Base-by-base conservation (phyloP, 1,140 invertebrate species). In the Habropoda laboriosa region DNA sequence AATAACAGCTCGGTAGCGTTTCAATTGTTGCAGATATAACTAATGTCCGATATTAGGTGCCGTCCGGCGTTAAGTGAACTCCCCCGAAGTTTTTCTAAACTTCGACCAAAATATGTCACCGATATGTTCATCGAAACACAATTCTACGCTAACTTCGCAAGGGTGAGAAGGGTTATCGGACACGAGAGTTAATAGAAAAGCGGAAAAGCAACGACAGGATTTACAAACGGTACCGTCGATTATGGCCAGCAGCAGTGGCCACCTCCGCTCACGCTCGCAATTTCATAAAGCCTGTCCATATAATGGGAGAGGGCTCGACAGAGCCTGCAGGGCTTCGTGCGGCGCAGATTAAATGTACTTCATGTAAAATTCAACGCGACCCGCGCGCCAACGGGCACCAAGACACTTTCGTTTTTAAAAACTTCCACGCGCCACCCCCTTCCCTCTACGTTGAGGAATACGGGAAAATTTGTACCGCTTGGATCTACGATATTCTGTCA, bases 321-420 rank as follows among this genome's bases (percentile, higher is more conserved):
- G 67, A 57, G 61, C 57, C 72, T 67, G 72, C 72, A 66, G 72
- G 79, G 79, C 81, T 83, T 83, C 81, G 67, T 66, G 73, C 79
- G 72, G 70, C 72, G 72, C 79, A 76, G 82, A 80, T 81, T 83
- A 81, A 81, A 81, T 68, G 77, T 64, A 73, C 60, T 81, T 83
- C 82, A 81, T 83, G 79, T 72, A 72, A 81, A 81, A 83, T 80
- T 83, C 79, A 80, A 81, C 66, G 45, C 38, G 55, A 81, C 71
- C 45, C 68, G 70, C 51, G 40, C 49, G 61, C 42, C 64, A 21
- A 27, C 68, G 49, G 13, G 58, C 71, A 38, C 30, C 57, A 13
- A 49, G 45, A 24, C 61, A 73, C 70, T 79, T 79, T 55, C 58
- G 47, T 73, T 79, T 61, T 73, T 38, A 35, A 76, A 75, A 78